Percentiles rank a stretch among this genome's conserved stretches.
Evolutionary conservation across 2,113 vertebrate species (phyloP).

Genomic region (Coreoperca whiteheadi): DNA sequence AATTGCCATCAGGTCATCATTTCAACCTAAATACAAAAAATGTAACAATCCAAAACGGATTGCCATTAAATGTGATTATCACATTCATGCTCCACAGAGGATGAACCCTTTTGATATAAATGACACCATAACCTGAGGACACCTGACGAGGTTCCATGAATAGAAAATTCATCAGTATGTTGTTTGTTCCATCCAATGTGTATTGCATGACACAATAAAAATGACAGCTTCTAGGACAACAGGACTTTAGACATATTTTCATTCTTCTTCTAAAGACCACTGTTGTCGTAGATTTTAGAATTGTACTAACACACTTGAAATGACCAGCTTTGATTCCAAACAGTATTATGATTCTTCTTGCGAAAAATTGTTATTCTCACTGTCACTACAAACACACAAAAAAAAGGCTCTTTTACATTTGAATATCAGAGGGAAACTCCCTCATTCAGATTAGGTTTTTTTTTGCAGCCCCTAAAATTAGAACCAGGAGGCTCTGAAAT

Average conservation of each 20-base stretch:
- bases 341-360: not conserved
- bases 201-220: not conserved
- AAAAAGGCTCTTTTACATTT: conserved; percentile 1
- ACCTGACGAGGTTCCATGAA: no score
- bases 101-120: no score
- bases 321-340: conserved; percentile 7
- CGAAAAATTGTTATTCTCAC: not conserved
- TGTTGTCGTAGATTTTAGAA: not conserved
- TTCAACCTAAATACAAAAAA: no score
- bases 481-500: conserved; percentile 16
- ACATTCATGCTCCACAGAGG: no score
- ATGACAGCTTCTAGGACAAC: not conserved
- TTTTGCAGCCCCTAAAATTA: conserved; percentile 15
- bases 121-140: no score
- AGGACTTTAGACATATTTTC: not conserved
- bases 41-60: no score
- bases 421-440: conserved; percentile 32
- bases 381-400: no score
- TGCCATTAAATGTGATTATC: no score
- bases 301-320: not conserved
- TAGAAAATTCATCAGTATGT: no score
- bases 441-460: conserved; percentile 1
- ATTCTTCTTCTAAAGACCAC: not conserved
- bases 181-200: not conserved
- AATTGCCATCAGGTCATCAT: no score